Evolutionary conservation across 2,888 invertebrate species (phyloP).

Genomic region (Tortricodes alternella): DNA sequence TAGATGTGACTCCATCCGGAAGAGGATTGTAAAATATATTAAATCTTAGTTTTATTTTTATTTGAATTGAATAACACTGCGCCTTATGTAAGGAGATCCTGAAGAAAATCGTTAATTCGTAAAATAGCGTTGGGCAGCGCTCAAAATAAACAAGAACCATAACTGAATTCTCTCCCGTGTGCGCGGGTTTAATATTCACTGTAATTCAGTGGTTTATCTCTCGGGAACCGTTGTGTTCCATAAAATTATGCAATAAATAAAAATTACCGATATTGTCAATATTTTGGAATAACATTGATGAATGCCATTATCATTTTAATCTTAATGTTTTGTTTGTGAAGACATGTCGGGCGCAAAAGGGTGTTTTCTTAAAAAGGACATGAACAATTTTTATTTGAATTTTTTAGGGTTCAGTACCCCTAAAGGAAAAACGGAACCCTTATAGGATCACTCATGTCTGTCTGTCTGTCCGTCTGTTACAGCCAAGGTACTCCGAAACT

Average conservation of each 20-base stretch:
- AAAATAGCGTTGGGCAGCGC: constrained; percentile 5
- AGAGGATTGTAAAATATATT: neutral
- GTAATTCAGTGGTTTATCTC: constrained; percentile 25
- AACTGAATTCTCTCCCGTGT: constrained; percentile 22
- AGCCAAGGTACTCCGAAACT: no score
- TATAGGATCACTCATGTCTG: no score
- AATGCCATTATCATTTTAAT: no score
- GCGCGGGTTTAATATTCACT: constrained; percentile 22
- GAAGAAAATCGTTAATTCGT: neutral
- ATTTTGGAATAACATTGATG: neutral
- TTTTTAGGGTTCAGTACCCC: no score
- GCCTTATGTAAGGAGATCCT: neutral
- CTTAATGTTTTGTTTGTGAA: no score
- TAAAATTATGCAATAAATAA: constrained; percentile 20
- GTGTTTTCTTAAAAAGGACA: no score
- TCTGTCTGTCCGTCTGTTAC: no score
- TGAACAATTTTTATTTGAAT: no score
- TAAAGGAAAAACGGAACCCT: no score
- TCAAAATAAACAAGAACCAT: constrained; percentile 18
- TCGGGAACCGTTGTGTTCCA: constrained; percentile 2
- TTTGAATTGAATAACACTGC: neutral
- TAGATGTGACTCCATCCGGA: no score
- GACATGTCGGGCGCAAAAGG: no score
- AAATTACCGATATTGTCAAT: constrained; percentile 3
- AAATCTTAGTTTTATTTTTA: neutral